These are phyloP conservation scores for Heteractis magnifica DNA, from an alignment of 92 coral and sea anemone species.

Conservation along the genomic window DNA sequence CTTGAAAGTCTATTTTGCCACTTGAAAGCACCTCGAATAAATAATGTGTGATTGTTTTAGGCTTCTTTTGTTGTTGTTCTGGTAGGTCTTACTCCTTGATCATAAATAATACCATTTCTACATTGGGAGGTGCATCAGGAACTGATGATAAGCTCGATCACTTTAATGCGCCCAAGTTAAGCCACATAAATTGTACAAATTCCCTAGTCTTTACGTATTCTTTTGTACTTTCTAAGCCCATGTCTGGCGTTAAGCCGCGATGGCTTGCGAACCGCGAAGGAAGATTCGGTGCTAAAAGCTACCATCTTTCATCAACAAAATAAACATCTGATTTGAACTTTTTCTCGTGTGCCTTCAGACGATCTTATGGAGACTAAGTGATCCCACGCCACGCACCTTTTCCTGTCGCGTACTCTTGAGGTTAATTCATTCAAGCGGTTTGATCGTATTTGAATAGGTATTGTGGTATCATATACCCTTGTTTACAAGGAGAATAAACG, in stretches of 20 bases:
- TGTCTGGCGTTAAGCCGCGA: not conserved
- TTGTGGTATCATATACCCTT: conserved; percentile 75
- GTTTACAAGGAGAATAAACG: conserved; percentile 77
- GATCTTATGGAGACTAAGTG: not conserved
- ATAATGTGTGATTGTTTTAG: conserved; percentile 2
- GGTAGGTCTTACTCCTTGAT: not conserved
- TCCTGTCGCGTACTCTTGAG: conserved; percentile 13
- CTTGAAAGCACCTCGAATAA: conserved; percentile 7
- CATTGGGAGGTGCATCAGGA: not conserved
- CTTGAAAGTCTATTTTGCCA: conserved; percentile 11
- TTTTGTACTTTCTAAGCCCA: not conserved
- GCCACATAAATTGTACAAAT: not conserved
- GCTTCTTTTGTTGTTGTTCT: conserved; percentile 1
- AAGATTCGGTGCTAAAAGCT: not conserved
- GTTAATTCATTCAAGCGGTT: conserved; percentile 32
- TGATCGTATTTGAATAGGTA: conserved; percentile 74
- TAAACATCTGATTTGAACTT: conserved; percentile 18
- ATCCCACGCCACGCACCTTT: conserved; percentile 17
- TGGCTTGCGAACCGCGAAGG: conserved; percentile 6
- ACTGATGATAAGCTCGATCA: not conserved
- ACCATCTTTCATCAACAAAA: conserved; percentile 14
- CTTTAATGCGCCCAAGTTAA: not conserved
- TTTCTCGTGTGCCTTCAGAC: conserved; percentile 16
- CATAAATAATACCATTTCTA: not conserved
- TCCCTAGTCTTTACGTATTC: conserved; percentile 4